These are phyloP conservation scores for Drosophila rhopaloa DNA, from an alignment of 1,140 invertebrate species.

Conservation along the genomic window DNA sequence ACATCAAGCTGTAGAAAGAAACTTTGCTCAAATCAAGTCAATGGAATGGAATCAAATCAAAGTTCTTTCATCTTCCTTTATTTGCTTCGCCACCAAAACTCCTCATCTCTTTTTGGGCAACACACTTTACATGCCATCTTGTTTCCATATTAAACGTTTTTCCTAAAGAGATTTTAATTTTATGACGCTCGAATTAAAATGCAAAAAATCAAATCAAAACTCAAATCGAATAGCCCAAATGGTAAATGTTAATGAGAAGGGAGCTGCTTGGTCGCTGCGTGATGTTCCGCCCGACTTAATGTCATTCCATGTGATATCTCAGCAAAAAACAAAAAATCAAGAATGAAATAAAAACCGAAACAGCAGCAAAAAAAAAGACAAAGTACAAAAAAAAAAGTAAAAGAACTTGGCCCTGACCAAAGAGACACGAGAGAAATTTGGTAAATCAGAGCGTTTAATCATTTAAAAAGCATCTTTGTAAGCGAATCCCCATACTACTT, in stretches of 20 bases:
- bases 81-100: background rate
- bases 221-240: conserved; percentile 36
- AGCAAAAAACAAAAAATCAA: conserved; percentile 21
- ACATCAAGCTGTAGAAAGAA: background rate
- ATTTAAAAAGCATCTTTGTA: conserved; percentile 78
- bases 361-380: conserved; percentile 5
- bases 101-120: background rate
- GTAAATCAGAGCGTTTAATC: conserved; percentile 71
- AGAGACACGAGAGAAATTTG: conserved; percentile 45
- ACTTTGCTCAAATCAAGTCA: background rate
- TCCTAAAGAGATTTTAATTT: conserved; percentile 4
- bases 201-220: conserved; percentile 35
- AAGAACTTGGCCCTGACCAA: conserved; percentile 49
- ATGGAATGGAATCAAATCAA: conserved; percentile 7
- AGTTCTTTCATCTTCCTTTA: conserved; percentile 14
- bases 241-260: conserved; percentile 38
- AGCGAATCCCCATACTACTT: conserved; percentile 13
- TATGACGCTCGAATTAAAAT: conserved; percentile 23
- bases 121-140: background rate
- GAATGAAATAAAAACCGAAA: conserved; percentile 20
- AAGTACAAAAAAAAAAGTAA: conserved; percentile 29
- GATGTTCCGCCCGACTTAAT: conserved; percentile 37
- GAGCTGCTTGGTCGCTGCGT: conserved; percentile 18
- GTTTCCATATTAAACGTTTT: conserved; percentile 14
- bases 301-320: conserved; percentile 45